phyloP scores from a whole-genome alignment of 2,888 invertebrate species.

The Prenolepis imparis region DNA sequence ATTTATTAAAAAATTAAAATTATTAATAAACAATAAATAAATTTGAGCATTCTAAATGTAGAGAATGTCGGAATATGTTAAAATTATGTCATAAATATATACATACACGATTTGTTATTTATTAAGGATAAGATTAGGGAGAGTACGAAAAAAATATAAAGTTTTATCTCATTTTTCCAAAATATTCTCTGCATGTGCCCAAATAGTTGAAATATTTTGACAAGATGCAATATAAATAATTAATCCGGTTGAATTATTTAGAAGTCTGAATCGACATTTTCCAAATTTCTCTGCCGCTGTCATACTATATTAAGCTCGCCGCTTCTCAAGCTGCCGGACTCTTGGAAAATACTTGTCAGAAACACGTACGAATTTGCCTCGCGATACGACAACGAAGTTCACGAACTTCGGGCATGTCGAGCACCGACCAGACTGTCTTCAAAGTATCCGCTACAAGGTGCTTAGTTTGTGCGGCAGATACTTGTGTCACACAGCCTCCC shows the following conservation, averaged over 20 bases:
- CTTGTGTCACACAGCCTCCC: slow-evolving; percentile 27
- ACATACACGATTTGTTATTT: too few species aligned
- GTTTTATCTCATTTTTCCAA: too few species aligned
- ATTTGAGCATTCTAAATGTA: too few species aligned
- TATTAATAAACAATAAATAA: too few species aligned
- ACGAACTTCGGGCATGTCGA: slow-evolving; percentile 28
- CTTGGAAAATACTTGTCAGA: slow-evolving; percentile 30
- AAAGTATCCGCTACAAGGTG: slow-evolving; percentile 40
- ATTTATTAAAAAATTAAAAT: too few species aligned
- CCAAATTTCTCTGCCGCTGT: slow-evolving; percentile 2
- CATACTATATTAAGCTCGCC: not conserved
- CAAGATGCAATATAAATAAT: not conserved
- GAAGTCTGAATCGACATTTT: not conserved
- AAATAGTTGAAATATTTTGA: not conserved
- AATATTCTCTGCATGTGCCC: too few species aligned
- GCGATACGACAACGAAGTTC: slow-evolving; percentile 22
- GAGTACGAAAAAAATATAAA: too few species aligned
- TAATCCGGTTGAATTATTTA: not conserved
- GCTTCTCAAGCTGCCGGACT: not conserved
- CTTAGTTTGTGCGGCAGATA: slow-evolving; percentile 40
- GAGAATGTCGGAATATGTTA: too few species aligned
- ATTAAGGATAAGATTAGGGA: too few species aligned
- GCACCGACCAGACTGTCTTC: slow-evolving; percentile 28
- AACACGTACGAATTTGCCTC: slow-evolving; percentile 26
- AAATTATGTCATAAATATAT: too few species aligned